Evolutionary conservation across 2,113 vertebrate genomes (phyloP), one percentile per base, ranked within the genome.

Genomic region (Seriola aureovittata): DNA sequence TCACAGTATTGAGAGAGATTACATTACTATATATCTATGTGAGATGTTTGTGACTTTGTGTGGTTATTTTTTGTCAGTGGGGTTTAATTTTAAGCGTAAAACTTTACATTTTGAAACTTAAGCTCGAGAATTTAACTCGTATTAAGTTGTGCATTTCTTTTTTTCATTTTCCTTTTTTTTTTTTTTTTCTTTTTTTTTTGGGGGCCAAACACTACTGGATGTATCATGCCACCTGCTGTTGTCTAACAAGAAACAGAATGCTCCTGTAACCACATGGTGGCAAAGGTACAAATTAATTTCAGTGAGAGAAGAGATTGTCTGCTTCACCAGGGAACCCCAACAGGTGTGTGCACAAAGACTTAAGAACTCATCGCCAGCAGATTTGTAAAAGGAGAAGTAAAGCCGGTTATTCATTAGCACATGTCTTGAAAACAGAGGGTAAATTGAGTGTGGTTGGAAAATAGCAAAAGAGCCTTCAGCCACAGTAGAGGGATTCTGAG

Each of bases 311-410:
- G 50, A 90, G 67, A 81, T 79, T 75, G 72, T 59, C 59, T 81
- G 48, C 57, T 85, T 77, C 84, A 78, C 42, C 7, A 1, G 65
- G 71, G 74, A 48, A 57, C 16, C 67, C 54, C n/a, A 50, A 75
- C 84, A 93, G 82, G 79, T 86, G 79, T 88, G 76, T 71, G 54
- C 59, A 85, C 63, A 89, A 83, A 92, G 69, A 85, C 75, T 84
- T 62, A 54, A 64, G 48, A 57, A 74, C 78, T 80, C 71, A 81
- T 78, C 71, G 71, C 40, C 34, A 11, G 57, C 70, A 81, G 82
- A 65, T 87, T 82, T 58, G 71, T 64, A 54, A 81, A 83, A 85
- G n/a, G 70, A 65, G 50, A 68, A 16, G 17, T 58, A 55, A 54
- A 66, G 50, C 58, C 52, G 78, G 81, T 89, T 83, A 89, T 84